phyloP scores from a whole-genome alignment of 2,797 vertebrate species.

The Alauda arvensis region DNA sequence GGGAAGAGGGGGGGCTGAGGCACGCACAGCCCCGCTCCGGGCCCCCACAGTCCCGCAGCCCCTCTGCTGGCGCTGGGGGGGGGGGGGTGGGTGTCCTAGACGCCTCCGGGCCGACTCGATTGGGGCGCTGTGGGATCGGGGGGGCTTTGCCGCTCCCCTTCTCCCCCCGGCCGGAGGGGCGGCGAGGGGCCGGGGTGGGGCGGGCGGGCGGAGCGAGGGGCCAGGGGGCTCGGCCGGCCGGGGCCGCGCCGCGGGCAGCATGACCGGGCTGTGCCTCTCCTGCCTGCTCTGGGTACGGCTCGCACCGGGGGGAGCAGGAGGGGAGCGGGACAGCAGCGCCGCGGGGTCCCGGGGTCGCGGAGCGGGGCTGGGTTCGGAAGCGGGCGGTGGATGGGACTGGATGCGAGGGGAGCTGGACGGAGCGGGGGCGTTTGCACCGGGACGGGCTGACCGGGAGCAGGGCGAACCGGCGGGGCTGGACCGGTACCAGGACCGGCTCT shows the following conservation, averaged over 20 bases:
- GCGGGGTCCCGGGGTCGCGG: neutral
- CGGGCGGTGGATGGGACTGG: neutral
- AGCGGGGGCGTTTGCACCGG: neutral
- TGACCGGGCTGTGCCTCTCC: conserved; percentile 92
- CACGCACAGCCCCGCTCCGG: neutral
- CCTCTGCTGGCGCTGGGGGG: neutral
- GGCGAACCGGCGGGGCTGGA: neutral
- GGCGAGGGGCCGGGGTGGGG: neutral
- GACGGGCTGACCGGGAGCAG: neutral
- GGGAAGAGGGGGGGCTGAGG: neutral
- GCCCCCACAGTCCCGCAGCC: neutral
- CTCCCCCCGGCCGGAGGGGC: neutral
- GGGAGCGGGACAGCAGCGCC: neutral
- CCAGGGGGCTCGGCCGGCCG: neutral
- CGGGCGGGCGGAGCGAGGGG: conserved; percentile 9
- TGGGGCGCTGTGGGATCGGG: neutral
- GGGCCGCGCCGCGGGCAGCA: conserved; percentile 9
- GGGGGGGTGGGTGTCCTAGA: neutral
- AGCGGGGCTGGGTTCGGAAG: neutral
- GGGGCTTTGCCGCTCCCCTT: neutral
- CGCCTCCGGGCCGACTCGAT: neutral
- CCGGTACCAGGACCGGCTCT: neutral
- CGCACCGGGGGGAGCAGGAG: neutral
- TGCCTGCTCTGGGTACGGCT: conserved; percentile 91
- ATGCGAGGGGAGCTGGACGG: neutral